These are phyloP conservation scores for Scytalopus superciliaris DNA, from an alignment of 2,113 vertebrate genomes.

Conservation along the genomic window DNA sequence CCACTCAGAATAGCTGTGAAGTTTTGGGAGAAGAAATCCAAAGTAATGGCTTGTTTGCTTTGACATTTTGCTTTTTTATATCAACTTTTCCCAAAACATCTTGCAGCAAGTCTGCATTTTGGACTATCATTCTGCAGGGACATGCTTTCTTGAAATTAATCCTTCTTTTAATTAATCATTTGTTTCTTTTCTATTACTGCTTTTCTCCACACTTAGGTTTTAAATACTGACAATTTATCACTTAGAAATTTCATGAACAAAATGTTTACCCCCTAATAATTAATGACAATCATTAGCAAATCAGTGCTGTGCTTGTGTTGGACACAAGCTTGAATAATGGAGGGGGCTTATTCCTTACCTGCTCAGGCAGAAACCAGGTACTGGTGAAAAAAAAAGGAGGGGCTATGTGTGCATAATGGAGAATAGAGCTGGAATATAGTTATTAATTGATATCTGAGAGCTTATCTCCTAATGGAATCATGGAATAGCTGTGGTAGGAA, in stretches of 20 bases:
- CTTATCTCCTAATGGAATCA: background rate
- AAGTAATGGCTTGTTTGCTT: background rate
- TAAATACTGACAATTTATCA: background rate
- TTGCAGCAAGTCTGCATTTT: background rate
- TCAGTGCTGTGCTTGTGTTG: background rate
- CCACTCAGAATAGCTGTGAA: background rate
- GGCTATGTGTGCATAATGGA: background rate
- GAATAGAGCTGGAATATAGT: background rate
- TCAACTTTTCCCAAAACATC: background rate
- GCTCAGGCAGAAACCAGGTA: background rate
- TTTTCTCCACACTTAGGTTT: background rate
- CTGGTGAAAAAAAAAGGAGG: no score
- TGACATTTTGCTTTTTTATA: background rate
- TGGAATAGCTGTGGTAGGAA: background rate
- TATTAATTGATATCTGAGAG: background rate
- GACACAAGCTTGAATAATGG: background rate
- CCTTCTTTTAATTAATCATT: background rate
- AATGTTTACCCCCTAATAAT: background rate
- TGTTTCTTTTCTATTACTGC: background rate
- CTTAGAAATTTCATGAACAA: background rate
- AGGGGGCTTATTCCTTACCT: background rate
- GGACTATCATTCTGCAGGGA: background rate
- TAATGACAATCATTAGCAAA: background rate
- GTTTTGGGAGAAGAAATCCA: background rate
- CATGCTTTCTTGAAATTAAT: background rate